Evolutionary conservation across 2,113 vertebrate genomes (phyloP).

Genomic region (Etia nguti): DNA sequence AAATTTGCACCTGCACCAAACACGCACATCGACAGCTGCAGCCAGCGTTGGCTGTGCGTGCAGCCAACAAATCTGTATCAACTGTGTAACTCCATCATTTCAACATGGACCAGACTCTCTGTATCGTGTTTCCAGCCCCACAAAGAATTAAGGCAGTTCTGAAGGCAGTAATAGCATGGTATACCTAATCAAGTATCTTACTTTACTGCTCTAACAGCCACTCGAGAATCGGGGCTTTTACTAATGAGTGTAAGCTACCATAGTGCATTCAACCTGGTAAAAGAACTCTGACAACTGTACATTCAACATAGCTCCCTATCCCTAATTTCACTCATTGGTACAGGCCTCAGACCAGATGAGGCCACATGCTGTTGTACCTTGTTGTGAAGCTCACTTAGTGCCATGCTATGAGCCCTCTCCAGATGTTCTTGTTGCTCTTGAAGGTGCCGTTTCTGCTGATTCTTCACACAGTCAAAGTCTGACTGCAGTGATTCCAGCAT

Average conservation of each 20-base stretch:
- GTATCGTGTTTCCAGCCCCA: not conserved
- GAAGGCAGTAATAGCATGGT: not conserved
- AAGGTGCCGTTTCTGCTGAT: slow-evolving; percentile 78
- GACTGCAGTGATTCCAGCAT: slow-evolving; percentile 85
- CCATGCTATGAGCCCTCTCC: slow-evolving; percentile 72
- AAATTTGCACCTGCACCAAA: not conserved
- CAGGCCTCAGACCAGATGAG: not conserved
- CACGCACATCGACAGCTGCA: too few species aligned
- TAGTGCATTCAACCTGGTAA: not conserved
- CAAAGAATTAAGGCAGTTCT: not conserved
- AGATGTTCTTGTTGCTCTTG: slow-evolving; percentile 78
- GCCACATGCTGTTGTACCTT: slow-evolving; percentile 71
- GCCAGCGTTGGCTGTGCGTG: too few species aligned
- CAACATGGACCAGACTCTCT: not conserved
- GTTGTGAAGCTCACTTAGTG: slow-evolving; percentile 78
- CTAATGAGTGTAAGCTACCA: not conserved
- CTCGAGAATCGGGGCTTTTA: not conserved
- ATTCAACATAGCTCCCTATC: not conserved
- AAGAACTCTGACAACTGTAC: not conserved
- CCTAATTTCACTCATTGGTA: not conserved
- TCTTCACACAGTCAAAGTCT: slow-evolving; percentile 85
- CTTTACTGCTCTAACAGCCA: not conserved
- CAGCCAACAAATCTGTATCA: not conserved
- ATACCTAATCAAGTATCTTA: not conserved
- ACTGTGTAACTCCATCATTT: not conserved